phyloP scores from a whole-genome alignment of 1,140 invertebrate species.

The Psix sp. region DNA sequence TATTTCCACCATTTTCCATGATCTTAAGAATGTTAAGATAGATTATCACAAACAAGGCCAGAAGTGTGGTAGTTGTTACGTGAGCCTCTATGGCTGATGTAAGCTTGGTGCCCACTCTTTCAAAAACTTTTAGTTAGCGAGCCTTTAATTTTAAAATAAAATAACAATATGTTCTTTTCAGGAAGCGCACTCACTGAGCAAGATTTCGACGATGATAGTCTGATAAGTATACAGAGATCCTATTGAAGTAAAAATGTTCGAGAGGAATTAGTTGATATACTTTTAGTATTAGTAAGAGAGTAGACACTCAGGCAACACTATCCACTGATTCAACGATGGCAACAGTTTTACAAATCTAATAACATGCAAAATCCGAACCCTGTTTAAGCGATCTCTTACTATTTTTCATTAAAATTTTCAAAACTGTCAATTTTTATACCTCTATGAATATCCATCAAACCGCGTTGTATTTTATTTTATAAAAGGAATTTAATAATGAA shows the following conservation, averaged over 20 bases:
- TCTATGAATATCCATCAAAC: conserved; percentile 3
- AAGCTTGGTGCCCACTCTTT: conserved; percentile 30
- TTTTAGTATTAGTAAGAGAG: conserved; percentile 9
- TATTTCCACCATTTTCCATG: conserved; percentile 8
- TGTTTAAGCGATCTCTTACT: not conserved
- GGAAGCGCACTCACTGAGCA: conserved; percentile 35
- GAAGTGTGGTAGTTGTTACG: conserved; percentile 14
- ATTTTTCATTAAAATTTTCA: conserved; percentile 1
- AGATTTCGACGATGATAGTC: conserved; percentile 56
- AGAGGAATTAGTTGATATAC: conserved; percentile 4
- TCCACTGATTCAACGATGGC: conserved; percentile 11
- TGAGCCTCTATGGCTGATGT: conserved; percentile 10
- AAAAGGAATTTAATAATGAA: conserved; percentile 6
- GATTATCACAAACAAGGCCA: conserved; percentile 15
- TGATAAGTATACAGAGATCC: conserved; percentile 49
- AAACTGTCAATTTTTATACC: not conserved
- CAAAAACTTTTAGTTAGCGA: conserved; percentile 10
- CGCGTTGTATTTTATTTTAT: conserved; percentile 7
- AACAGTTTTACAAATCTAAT: conserved; percentile 7
- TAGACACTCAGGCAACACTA: conserved; percentile 13
- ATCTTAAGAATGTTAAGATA: conserved; percentile 25
- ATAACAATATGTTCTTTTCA: conserved; percentile 3
- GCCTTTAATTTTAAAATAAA: conserved; percentile 7
- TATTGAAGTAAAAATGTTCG: conserved; percentile 36
- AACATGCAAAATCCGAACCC: not conserved